Base-by-base conservation (phyloP, 2,888 invertebrate genomes). In the Choreutis nemorana region DNA sequence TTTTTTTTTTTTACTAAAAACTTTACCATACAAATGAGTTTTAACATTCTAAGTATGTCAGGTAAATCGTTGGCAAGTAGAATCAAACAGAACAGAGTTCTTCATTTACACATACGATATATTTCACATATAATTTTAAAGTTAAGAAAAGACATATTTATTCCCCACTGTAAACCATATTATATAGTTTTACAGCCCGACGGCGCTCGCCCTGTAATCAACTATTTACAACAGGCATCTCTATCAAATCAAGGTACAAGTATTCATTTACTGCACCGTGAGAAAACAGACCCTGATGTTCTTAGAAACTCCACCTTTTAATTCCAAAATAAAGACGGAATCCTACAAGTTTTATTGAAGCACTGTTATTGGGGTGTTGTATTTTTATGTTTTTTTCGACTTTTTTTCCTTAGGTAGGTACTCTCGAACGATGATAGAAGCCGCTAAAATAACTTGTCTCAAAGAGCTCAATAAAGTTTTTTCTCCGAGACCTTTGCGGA, bases 261-360 rank as follows among this genome's bases (percentile, higher is more conserved):
- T 48, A 45, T 50, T 50, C 42, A 47, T 50, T 51, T 49, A 50
- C 48, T 41, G 41, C 43, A 41, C 41, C 72, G 72, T 73, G 73
- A 72, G 75, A 75, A 71, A 64, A 58, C 47, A 40, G 41, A 44
- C 44, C 44, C 42, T 38, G 35, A 46, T 45, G 44, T 75, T 75
- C 75, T 53, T 36, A 63, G 75, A 75, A 75, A 48, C 55, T 52
- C 58, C 55, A 48, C 61, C 60, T 62, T 68, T 70, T 66, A 67
- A 70, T 66, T 68, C 61, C 55, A 48, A 65, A 70, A 72, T 71
- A 67, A 68, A 70, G 63, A 62, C 61, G 59, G 60, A 70, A 62
- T 59, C 57, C 60, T 56, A 56, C 57, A 41, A 48, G 45, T 65
- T 75, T 73, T 75, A 75, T 75, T 71, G 66, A 49, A 53, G n/a